These are phyloP conservation scores for Laterallus jamaicensis DNA, from an alignment of 2,113 vertebrate genomes.

Conservation along the genomic window DNA sequence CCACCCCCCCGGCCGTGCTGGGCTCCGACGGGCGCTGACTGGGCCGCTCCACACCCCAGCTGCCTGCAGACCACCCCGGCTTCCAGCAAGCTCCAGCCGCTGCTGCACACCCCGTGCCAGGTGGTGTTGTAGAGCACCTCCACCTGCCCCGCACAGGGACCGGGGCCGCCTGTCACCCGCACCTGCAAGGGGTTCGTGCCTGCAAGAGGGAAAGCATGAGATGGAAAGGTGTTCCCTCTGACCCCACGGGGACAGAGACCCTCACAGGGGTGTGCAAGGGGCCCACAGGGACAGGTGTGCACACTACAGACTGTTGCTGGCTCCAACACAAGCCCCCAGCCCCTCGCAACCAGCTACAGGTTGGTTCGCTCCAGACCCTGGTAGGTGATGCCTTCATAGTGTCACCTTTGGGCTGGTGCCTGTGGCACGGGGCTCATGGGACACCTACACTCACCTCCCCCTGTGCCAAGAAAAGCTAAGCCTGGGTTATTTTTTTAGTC, in stretches of 20 bases:
- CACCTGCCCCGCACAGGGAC: not conserved
- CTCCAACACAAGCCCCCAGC: not conserved
- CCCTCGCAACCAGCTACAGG: accelerated
- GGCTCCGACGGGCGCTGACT: accelerated
- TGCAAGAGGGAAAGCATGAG: not conserved
- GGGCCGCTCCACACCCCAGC: constrained; percentile 20
- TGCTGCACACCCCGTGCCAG: not conserved
- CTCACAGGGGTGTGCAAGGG: not conserved
- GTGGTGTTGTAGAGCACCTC: not conserved
- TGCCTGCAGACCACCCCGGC: constrained; percentile 12
- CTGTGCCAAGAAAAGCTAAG: not conserved
- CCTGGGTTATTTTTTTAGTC: too few relatives aligned
- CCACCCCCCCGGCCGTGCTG: accelerated
- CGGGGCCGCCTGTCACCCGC: not conserved
- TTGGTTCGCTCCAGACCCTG: not conserved
- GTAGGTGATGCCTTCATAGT: not conserved
- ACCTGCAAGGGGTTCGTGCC: not conserved
- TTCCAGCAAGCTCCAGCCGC: not conserved
- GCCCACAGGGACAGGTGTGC: not conserved
- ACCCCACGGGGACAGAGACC: not conserved
- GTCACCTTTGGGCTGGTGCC: not conserved
- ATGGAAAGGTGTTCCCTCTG: accelerated
- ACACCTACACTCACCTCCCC: not conserved
- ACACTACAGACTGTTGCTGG: too few relatives aligned
- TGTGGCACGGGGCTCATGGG: not conserved